phyloP scores from a whole-genome alignment of 2,888 invertebrate genomes.

The Pomacea canaliculata region DNA sequence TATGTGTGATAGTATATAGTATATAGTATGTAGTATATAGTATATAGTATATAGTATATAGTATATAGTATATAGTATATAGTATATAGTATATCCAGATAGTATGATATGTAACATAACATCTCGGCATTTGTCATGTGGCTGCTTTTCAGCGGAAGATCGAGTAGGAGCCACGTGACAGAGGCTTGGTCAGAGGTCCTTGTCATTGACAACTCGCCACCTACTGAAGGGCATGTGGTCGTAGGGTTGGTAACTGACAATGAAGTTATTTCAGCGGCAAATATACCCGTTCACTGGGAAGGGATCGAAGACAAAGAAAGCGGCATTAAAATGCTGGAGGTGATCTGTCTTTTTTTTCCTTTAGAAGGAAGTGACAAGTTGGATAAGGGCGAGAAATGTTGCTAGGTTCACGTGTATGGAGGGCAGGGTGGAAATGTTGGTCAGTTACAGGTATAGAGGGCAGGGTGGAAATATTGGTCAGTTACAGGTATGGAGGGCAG shows the following conservation, averaged over 20 bases:
- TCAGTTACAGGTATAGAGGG: not conserved
- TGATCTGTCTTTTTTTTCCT: not conserved
- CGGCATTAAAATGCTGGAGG: constrained; percentile 28
- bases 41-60: no score
- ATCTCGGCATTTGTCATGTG: not conserved
- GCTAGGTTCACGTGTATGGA: no score
- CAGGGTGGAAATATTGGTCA: no score
- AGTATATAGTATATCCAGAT: no score
- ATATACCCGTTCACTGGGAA: constrained; percentile 31
- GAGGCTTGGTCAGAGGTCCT: not conserved
- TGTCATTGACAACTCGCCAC: constrained; percentile 18
- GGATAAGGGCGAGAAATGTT: no score
- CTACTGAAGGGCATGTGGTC: constrained; percentile 5
- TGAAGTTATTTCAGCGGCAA: constrained; percentile 2
- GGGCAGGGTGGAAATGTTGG: no score
- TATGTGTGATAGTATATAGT: no score
- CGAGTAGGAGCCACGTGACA: constrained; percentile 6
- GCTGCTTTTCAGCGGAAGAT: constrained; percentile 4
- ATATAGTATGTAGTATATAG: no score
- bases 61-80: no score
- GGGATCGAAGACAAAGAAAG: constrained; percentile 35
- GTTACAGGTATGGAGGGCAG: no score
- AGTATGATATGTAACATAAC: no score
- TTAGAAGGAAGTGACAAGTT: not conserved
- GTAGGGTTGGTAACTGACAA: constrained; percentile 2